Evolutionary conservation across 2,113 vertebrate species (phyloP).

Genomic region (Jaculus jaculus): DNA sequence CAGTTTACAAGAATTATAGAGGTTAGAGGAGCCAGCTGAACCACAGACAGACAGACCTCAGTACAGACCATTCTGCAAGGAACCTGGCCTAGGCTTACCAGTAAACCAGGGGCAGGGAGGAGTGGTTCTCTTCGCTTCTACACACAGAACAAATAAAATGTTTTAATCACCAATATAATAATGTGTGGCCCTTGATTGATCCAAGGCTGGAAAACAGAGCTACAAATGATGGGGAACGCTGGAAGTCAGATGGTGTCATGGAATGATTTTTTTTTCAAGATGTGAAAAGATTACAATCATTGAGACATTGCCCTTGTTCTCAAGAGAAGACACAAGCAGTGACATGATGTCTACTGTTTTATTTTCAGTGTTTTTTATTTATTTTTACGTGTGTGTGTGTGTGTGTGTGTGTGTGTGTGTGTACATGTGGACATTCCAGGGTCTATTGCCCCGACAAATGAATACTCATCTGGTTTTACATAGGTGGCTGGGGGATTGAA

Average conservation of each 20-base stretch:
- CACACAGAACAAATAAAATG: not conserved
- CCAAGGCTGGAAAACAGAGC: not conserved
- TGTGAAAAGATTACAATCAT: fast-evolving
- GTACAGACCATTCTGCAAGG: fast-evolving
- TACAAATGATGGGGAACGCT: fast-evolving
- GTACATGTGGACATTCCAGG: no score
- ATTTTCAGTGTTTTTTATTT: no score
- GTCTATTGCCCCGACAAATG: no score
- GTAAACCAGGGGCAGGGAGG: fast-evolving
- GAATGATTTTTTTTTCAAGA: fast-evolving
- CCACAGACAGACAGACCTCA: no score
- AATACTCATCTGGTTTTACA: no score
- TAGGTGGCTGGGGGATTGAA: no score
- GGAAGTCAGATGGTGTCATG: fast-evolving
- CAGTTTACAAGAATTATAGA: not conserved
- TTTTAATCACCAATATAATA: fast-evolving
- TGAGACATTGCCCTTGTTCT: not conserved
- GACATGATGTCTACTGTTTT: fast-evolving
- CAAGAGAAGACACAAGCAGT: fast-evolving
- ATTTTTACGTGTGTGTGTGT: no score
- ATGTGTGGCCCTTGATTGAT: not conserved
- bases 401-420: no score
- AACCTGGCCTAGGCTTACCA: not conserved
- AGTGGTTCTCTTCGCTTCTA: fast-evolving
- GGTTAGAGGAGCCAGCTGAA: no score